Base-by-base conservation (phyloP, 2,888 invertebrate genomes). In the Phytoseiulus persimilis region DNA sequence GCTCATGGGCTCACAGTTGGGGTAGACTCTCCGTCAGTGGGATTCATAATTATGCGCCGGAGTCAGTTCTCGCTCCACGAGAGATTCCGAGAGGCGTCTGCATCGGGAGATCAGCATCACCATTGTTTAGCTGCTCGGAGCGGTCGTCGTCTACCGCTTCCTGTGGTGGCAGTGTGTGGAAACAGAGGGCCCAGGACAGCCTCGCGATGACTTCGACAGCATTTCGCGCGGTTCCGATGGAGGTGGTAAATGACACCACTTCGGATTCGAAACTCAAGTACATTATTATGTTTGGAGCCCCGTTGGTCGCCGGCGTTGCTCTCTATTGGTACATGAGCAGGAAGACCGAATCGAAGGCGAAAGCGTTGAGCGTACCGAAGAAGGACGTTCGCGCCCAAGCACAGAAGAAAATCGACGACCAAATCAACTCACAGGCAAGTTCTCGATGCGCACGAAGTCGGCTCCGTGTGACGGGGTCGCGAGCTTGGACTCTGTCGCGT, bases 261-360 rank as follows among this genome's bases (percentile, higher is more conserved):
- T 87, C 87, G n/a, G 87, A 87, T 31, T 87, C 87, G 32, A 87
- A 87, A 45, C 32, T 87, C 0, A 87, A 33, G 33, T 87, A 87
- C 45, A 45, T 87, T n/a, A 87, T 87, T 33, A 87, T 87, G 33
- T 87, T 87, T 18, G 87, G 87, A 45, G 87, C 87, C 32, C 87
- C 87, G 0, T 14, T 87, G 32, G 45, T 87, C n/a, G 87, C 87
- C 32, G 87, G 87, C 5, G 39, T 87, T 6, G 87, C 87, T 39
- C 45, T 87, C n/a, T 87, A 87, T 33, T 87, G 87, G 87, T 87
- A 87, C 32, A 87, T 87, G 87, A 33, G 87, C 32, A 33, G 87
- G 18, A 33, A 31, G 39, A 65, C 65, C 23, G 65, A 65, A 18
- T 14, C 65, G 65, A 87, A 87, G 45, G 39, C 6, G 11, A 87